Base-by-base conservation (phyloP, 2,888 invertebrate genomes). In the Eumacrocentrus americanus region DNA sequence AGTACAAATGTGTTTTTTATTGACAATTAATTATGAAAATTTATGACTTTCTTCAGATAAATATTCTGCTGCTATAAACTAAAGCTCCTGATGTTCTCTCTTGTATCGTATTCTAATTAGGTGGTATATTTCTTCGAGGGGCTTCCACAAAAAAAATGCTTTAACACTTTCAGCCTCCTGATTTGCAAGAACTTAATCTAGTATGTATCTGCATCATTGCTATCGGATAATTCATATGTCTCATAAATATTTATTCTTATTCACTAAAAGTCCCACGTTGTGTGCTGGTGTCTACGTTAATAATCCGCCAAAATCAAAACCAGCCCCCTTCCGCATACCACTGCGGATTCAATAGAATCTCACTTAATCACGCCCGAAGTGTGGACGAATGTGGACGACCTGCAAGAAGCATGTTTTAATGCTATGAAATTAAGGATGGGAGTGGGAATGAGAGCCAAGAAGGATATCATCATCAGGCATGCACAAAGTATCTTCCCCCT, bases 341-440 rank as follows among this genome's bases (percentile, higher is more conserved):
- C 46, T 50, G 51, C 54, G 42, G 48, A 52, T 52, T 59, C 61
- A 42, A 57, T 38, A 37, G 37, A 58, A 52, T 58, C 60, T 59
- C 35, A 54, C 59, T 51, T 59, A 54, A 20, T 29, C 57, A 60
- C 60, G 57, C 58, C 66, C 62, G 58, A 60, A 62, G 61, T 57
- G 62, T 51, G 46, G 42, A 64, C 65, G 66, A 64, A 67, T 65
- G 67, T 65, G 63, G 69, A 70, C 70, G 74, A 80, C 79, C 80
- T 80, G 80, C 72, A 80, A 80, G 76, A 80, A 80, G 71, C 70
- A 77, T 62, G 73, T 68, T 80, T 80, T 78, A 75, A 77, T 74
- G 70, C 71, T 72, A 68, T 68, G 70, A 71, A 69, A 68, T 64
- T 58, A 58, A 63, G 69, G 65, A 65, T 47, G 40, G 50, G 58